A percentile compares a stretch with the other conserved stretches of the same genome.
These are phyloP conservation scores for Parazoanthus darwini DNA, from an alignment of 92 coral and sea anemone genomes.

Conservation along the genomic window DNA sequence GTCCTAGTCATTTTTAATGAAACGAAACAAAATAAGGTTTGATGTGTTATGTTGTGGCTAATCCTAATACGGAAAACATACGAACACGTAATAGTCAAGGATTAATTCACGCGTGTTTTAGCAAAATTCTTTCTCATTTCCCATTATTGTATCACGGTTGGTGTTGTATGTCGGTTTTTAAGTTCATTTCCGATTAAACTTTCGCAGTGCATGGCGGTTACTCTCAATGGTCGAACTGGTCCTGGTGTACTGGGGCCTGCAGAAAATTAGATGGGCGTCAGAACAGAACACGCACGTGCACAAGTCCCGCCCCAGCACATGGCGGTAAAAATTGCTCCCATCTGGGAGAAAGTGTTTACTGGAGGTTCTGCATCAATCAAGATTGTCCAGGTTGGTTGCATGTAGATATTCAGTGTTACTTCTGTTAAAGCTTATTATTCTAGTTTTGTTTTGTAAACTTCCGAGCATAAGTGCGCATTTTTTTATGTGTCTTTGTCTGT, in stretches of 20 bases:
- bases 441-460: not conserved
- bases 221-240: not conserved
- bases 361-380: not conserved
- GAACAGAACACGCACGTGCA: conserved; percentile 1
- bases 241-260: not conserved
- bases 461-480: not conserved
- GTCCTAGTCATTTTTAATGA: no score
- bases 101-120: no score
- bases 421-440: not conserved
- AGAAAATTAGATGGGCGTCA: not conserved
- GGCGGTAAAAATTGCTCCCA: conserved; percentile 1
- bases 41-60: no score
- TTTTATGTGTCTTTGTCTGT: not conserved
- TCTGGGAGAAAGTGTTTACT: not conserved
- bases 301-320: not conserved
- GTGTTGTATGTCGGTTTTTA: no score
- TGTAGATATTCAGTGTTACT: not conserved
- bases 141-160: no score
- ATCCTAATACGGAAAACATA: no score
- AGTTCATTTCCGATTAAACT: no score
- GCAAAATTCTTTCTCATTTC: no score
- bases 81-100: no score
- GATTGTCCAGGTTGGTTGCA: not conserved
- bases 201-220: conserved; percentile 18
- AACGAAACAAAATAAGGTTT: no score